Base-by-base conservation (phyloP, 1,140 invertebrate species). In the Tyrophagus putrescentiae region DNA sequence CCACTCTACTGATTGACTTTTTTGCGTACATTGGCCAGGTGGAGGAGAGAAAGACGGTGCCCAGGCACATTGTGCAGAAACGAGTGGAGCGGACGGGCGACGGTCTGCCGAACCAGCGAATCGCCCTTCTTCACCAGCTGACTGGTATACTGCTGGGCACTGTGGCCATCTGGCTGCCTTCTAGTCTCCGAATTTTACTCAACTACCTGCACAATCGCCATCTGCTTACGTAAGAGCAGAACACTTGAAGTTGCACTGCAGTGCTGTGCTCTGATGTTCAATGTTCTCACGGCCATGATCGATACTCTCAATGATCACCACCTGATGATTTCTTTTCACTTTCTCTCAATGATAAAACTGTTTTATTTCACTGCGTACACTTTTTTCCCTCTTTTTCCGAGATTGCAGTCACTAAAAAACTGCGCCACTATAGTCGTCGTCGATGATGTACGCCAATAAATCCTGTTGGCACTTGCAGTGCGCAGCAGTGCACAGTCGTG, bases 1-100 rank as follows among this genome's bases (percentile, higher is more conserved):
- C 75, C 1, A 76, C 72, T 5, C 65, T 76, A 32, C 80, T 82
- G 65, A 80, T 82, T 53, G 79, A 82, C 59, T 70, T 75, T 64
- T 75, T 68, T 70, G 77, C 78, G 31, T 69, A 69, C 65, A 62
- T 77, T 33, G 81, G 81, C 45, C 76, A 75, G 69, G 82, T 78
- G 4, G 81, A 81, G 64, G 81, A 84, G 65, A 57, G 72, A 44
- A 91, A 91, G 25, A 58, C 5, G 23, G 44, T 56, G 52, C 57
- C 52, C 6, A 6, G 9, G 7, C 18, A 25, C n/a, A 32, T 54
- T 6, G 52, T 54, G 16, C 21, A 54, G 28, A 41, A 11, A 21
- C 52, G 52, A 54, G 39, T 54, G 52, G 28, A 28, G 18, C 52
- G 52, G 9, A 54, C 6, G n/a, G 52, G 52, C 25, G 6, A 32